Base-by-base conservation (phyloP, 92 coral and sea anemone species). In the Metridium senile region DNA sequence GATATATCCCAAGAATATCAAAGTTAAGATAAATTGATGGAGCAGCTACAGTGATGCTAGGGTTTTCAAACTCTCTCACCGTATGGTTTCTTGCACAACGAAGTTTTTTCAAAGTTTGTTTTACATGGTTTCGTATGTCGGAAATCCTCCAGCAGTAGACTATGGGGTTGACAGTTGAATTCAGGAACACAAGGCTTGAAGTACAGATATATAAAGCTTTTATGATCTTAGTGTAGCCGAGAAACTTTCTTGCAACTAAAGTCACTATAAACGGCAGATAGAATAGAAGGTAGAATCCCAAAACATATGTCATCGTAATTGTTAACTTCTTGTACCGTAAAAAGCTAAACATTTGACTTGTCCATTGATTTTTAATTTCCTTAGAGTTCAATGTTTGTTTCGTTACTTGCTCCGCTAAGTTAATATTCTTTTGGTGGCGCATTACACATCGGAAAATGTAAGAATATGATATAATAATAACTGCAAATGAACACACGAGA, bases 71-170 rank as follows among this genome's bases (percentile, higher is more conserved):
- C 49, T 39, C 59, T 6, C 4, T 19, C n/a, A 13, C 59, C 25
- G 4, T 54, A 3, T 54, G 59, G 3, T 16, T 3, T 54, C 25
- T 54, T 54, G 23, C 2, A 59, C 66, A 26, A 59, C 29, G 31
- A 63, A 63, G 1, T 9, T 47, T 75, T 22, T 31, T 75, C 53
- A 75, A 29, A 46, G 65, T 47, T 52, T 45, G 46, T 32, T 63
- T 75, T n/a, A 67, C 91, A 25, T 91, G 86, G 28, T 26, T 76
- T 68, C 94, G 64, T 18, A 90, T 65, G n/a, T 78, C 84, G 33
- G 71, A 74, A 58, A 86, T 90, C 81, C 88, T 83, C 94, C 90
- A 86, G 16, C 91, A 87, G 51, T 90, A 90, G 21, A 90, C 83
- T 9, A 70, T 63, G 9, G 94, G 94, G 26, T 86, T 90, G 18